Conservation (phyloP, 2,113 vertebrate species). For the Dasyornis broadbenti region DNA sequence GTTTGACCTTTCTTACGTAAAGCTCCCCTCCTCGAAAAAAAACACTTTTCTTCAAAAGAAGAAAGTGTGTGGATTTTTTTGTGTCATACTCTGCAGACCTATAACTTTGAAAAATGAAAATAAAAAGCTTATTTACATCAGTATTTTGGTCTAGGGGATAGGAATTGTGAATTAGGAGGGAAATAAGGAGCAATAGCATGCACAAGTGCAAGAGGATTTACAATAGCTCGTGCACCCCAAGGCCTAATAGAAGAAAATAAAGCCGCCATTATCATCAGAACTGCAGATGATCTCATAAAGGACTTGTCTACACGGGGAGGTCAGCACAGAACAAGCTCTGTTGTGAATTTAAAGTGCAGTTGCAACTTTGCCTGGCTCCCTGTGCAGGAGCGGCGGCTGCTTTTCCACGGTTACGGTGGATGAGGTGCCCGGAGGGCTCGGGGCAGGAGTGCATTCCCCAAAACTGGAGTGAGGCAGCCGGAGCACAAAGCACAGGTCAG, state of each 20-base stretch:
- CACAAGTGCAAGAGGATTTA: slow-evolving; percentile 42
- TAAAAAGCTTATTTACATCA: slow-evolving; percentile 59
- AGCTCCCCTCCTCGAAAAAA: neutral
- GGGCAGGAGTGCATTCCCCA: accelerated
- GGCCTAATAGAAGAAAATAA: slow-evolving; percentile 55
- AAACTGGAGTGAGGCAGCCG: too few relatives aligned
- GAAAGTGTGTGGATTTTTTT: neutral
- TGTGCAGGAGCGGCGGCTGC: accelerated
- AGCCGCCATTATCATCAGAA: slow-evolving; percentile 50
- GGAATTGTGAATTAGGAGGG: neutral
- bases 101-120: slow-evolving; percentile 63
- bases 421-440: accelerated
- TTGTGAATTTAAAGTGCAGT: slow-evolving; percentile 15
- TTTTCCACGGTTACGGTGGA: accelerated
- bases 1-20: slow-evolving; percentile 32
- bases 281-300: slow-evolving; percentile 65
- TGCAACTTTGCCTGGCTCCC: neutral
- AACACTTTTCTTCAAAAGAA: neutral
- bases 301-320: slow-evolving; percentile 34
- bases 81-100: neutral
- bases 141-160: slow-evolving; percentile 45
- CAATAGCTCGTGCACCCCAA: slow-evolving; percentile 40
- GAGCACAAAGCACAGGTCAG: neutral
- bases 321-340: slow-evolving; percentile 1
- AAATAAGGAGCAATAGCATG: slow-evolving; percentile 12